A percentile compares a stretch with the other conserved stretches of the same genome.
phyloP scores from a whole-genome alignment of 2,888 invertebrate genomes.

The Eilema griseolum region DNA sequence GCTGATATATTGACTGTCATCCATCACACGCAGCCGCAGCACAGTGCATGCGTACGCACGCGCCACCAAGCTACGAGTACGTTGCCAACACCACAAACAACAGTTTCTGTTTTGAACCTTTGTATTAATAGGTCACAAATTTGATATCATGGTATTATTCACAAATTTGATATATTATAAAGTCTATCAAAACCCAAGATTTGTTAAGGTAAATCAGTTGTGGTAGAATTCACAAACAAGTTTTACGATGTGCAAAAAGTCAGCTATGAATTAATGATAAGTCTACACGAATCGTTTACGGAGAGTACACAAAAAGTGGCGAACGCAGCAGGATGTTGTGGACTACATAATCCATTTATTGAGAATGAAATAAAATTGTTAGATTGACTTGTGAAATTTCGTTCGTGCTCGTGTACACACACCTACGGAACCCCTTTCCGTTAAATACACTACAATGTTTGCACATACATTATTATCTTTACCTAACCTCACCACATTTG shows the following conservation, averaged over 20 bases:
- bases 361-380: slow-evolving; percentile 82
- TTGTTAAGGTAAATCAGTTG: not conserved
- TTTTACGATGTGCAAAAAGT: slow-evolving; percentile 26
- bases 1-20: slow-evolving; percentile 70
- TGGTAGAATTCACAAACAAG: slow-evolving; percentile 7
- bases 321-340: slow-evolving; percentile 73
- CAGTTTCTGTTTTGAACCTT: slow-evolving; percentile 9
- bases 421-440: slow-evolving; percentile 21
- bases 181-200: not conserved
- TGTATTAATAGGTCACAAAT: not conserved
- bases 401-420: slow-evolving; percentile 60
- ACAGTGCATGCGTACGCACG: slow-evolving; percentile 69
- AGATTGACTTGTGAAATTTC: slow-evolving; percentile 84
- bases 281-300: slow-evolving; percentile 25
- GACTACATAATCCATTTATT: slow-evolving; percentile 83
- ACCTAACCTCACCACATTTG: slow-evolving; percentile 32
- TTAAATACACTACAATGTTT: slow-evolving; percentile 45
- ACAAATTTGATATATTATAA: no score
- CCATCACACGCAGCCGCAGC: slow-evolving; percentile 64
- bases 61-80: slow-evolving; percentile 52
- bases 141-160: not conserved
- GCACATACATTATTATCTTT: slow-evolving; percentile 52
- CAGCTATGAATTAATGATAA: slow-evolving; percentile 23
- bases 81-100: slow-evolving; percentile 53
- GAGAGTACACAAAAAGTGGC: slow-evolving; percentile 68